Evolutionary conservation across 2,888 invertebrate species (phyloP), one percentile per base, ranked within the genome.

Genomic region (Euphydryas editha): DNA sequence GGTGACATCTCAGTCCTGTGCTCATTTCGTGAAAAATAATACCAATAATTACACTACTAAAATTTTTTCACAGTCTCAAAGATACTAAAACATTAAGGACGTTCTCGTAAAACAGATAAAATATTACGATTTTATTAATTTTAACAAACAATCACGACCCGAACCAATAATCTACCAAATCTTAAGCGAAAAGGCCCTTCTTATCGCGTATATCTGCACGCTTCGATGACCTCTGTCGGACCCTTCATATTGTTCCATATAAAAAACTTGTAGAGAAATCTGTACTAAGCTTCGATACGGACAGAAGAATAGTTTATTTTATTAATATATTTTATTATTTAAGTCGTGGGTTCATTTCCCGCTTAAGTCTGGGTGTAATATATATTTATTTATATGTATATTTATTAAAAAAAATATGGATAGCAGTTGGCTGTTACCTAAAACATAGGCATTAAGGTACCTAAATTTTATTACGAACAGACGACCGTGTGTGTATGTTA

Each of bases 231-330:
- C 70, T 67, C 68, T 60, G 67, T 56, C 63, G 60, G 64, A 61
- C 68, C 71, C 60, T 65, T 67, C 65, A 68, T 74, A 72, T 73
- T 73, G 73, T 71, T 69, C 70, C 70, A 65, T 69, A 73, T 74
- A 73, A 72, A 72, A 69, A 71, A 70, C 69, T 72, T 70, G 67
- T 68, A 60, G 65, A 70, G 62, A 69, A 70, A 72, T 72, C 71
- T 72, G 67, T 70, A 71, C 68, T 71, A 67, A 60, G 66, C 58
- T 55, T 8, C 6, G 18, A 61, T 62, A 56, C 36, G 7, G 61
- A 42, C 30, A 58, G 55, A 64, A 8, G 24, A 59, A 63, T 15
- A 49, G 6, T 59, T 1, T 30, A n/a, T n/a, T n/a, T 30, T 17
- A 6, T 49, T 49, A n/a, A n/a, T n/a, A n/a, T n/a, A n/a, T n/a